These are phyloP conservation scores for Cyphomyrmex costatus DNA, from an alignment of 1,140 invertebrate species.

Conservation along the genomic window DNA sequence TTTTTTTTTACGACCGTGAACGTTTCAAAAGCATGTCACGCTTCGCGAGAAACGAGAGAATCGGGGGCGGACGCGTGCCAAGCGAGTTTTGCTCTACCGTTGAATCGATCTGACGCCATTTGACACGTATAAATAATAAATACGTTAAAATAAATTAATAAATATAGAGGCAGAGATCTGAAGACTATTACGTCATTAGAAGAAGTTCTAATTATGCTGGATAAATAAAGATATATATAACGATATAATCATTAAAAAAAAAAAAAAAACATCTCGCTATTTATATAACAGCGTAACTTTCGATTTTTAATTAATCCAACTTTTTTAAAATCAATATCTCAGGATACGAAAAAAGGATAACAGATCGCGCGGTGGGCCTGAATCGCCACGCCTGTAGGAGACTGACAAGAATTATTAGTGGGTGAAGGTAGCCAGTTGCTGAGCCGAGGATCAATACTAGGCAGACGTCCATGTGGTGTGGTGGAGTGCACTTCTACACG, in stretches of 20 bases:
- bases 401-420: conserved; percentile 87
- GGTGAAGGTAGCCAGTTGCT: conserved; percentile 87
- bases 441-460: conserved; percentile 86
- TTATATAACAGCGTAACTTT: background rate
- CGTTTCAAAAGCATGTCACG: conserved; percentile 42
- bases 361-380: conserved; percentile 65
- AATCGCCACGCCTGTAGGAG: conserved; percentile 84
- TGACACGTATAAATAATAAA: background rate
- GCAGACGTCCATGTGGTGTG: conserved; percentile 84
- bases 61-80: conserved; percentile 26
- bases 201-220: background rate
- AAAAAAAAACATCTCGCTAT: background rate
- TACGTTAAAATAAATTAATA: conserved; percentile 5
- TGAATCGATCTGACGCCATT: conserved; percentile 31
- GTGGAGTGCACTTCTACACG: conserved; percentile 85
- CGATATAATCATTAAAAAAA: background rate
- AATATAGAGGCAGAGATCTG: too few species aligned
- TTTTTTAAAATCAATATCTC: conserved; percentile 24
- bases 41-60: conserved; percentile 20
- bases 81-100: conserved; percentile 31
- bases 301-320: background rate
- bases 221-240: too few species aligned
- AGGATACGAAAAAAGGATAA: conserved; percentile 7
- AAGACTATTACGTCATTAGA: background rate
- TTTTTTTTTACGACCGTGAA: conserved; percentile 41